These are phyloP conservation scores for Chironomus tepperi DNA, from an alignment of 1,140 invertebrate species.

Conservation along the genomic window DNA sequence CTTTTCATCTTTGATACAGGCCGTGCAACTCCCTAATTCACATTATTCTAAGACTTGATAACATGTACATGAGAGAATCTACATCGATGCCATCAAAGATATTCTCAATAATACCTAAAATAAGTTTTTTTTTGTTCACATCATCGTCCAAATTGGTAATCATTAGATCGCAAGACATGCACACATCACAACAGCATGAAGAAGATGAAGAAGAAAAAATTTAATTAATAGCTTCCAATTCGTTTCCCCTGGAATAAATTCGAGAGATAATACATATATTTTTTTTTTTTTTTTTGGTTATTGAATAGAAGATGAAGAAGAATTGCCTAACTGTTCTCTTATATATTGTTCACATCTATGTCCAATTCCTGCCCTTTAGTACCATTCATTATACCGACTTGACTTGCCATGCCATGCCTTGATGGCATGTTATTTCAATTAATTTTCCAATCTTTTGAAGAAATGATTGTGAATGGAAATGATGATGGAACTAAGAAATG, in stretches of 20 bases:
- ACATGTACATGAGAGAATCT: not conserved
- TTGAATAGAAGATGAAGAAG: not conserved
- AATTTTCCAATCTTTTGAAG: conserved; percentile 1
- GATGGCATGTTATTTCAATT: not conserved
- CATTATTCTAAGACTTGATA: not conserved
- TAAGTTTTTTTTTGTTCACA: not conserved
- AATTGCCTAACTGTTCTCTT: not conserved
- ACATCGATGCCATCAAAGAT: not conserved
- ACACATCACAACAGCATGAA: not conserved
- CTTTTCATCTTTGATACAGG: no score
- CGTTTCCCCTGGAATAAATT: not conserved
- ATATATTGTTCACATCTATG: not conserved
- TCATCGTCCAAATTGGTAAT: not conserved
- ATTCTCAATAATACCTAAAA: no score
- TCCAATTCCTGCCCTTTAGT: not conserved
- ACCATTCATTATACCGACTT: no score
- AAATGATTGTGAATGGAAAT: no score
- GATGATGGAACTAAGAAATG: no score
- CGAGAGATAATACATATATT: not conserved
- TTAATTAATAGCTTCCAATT: conserved; percentile 9
- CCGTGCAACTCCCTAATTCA: not conserved
- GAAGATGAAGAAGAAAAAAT: not conserved
- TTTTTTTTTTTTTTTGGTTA: no score
- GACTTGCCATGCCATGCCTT: no score
- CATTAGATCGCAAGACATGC: conserved; percentile 11